A percentile compares a stretch with the other conserved stretches of the same genome.
phyloP scores from a whole-genome alignment of 2,797 vertebrate species.

The Ambastaia sidthimunki region DNA sequence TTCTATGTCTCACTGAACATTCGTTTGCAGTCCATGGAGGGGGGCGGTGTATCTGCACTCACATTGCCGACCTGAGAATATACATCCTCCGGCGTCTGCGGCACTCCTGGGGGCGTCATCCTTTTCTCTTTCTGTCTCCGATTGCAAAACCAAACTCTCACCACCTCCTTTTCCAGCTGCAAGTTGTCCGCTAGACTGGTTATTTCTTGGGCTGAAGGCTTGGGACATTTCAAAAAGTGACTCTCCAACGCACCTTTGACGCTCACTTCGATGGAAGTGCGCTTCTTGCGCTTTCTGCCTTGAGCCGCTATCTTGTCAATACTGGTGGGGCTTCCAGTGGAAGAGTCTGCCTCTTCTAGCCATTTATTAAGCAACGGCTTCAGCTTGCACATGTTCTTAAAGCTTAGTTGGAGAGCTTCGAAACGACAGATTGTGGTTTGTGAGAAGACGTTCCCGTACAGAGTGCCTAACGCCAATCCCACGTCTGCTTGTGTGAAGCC shows the following conservation, averaged over 20 bases:
- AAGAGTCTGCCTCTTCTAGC: conserved; percentile 94
- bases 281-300: conserved; percentile 93
- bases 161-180: conserved; percentile 97
- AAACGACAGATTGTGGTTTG: conserved; percentile 91
- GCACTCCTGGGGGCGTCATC: conserved; percentile 97
- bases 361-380: conserved; percentile 91
- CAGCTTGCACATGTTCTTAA: conserved; percentile 93
- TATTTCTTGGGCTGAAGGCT: conserved; percentile 96
- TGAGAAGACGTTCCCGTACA: conserved; percentile 91
- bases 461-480: conserved; percentile 87
- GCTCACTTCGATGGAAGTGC: conserved; percentile 94
- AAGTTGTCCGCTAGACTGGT: conserved; percentile 90
- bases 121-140: conserved; percentile 97
- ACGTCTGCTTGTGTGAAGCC: conserved; percentile 94
- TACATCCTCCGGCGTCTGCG: conserved; percentile 96
- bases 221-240: conserved; percentile 97
- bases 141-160: conserved; percentile 98
- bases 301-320: conserved; percentile 96
- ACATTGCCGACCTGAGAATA: conserved; percentile 99
- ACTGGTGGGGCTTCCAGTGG: conserved; percentile 92
- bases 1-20: conserved; percentile 94
- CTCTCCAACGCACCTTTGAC: conserved; percentile 94
- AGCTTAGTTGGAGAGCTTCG: conserved; percentile 89
- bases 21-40: conserved; percentile 94
- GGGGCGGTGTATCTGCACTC: conserved; percentile 96